Base-by-base conservation (phyloP, 2,797 vertebrate genomes). In the Gymnopithys bicolor region DNA sequence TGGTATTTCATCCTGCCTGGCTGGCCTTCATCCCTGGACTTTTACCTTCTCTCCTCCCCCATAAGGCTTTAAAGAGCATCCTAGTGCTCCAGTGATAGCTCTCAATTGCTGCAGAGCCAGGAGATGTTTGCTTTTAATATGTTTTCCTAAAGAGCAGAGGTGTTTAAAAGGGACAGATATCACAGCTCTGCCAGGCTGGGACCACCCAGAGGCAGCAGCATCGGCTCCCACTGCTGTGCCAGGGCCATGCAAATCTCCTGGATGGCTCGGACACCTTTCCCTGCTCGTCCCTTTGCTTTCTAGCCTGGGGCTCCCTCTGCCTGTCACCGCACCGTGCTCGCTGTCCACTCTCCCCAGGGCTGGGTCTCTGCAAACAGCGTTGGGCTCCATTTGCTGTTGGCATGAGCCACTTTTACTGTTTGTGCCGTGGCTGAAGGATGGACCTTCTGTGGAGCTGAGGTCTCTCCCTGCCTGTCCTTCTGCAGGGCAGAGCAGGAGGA, bases 291-390 rank as follows among this genome's bases (percentile, higher is more conserved):
- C 37, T 14, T 70, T 55, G 73, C 80, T 91, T 46, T 73, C 80
- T 33, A 93, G 83, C 93, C 94, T 88, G 83, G 70, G 85, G 90
- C 86, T 95, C 86, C 90, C 96, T 90, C 74, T 95, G 91, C 79
- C 84, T 94, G 93, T 59, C 80, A 45, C 63, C 1, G 1, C 27
- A 0, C 53, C 2, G 9, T 10, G 73, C 33, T 1, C 1, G 12
- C n/a, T 53, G 46, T 9, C 67, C 58, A 2, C 53, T 13, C 46
- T 70, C 83, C 70, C 84, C 85, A 10, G 9, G 35, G 56, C 27
- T 19, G 51, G 10, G 35, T 3, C 51, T n/a, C 64, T 51, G 35
- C 59, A 24, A 37, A 43, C 15, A 35, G 7, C 6, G 0, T 2
- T 7, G 23, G 25, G 45, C 55, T 77, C 55, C 28, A 2, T 15